phyloP scores from a whole-genome alignment of 2,113 vertebrate species.

The human region GRCh38 chr5:88874501-88875000 shows the following conservation, averaged over 20 bases:
- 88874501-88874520: background rate
- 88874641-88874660: slow-evolving; percentile 36
- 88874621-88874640: background rate
- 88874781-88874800: slow-evolving; percentile 45
- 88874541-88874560: background rate
- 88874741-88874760: slow-evolving; percentile 37
- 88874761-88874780: slow-evolving; percentile 42
- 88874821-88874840: slow-evolving; percentile 54
- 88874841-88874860: slow-evolving; percentile 65
- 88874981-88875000: slow-evolving; percentile 50
- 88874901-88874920: slow-evolving; percentile 46
- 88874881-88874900: slow-evolving; percentile 59
- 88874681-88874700: slow-evolving; percentile 29
- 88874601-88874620: background rate
- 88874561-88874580: background rate
- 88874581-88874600: background rate
- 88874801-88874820: slow-evolving; percentile 31
- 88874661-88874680: slow-evolving; percentile 60
- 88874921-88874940: slow-evolving; percentile 55
- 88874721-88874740: slow-evolving; percentile 13
- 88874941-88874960: slow-evolving; percentile 53
- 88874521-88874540: background rate
- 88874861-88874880: slow-evolving; percentile 46
- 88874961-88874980: slow-evolving; percentile 46
- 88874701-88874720: slow-evolving; percentile 49